A percentile compares a stretch with the other conserved stretches of the same genome.
Conservation (phyloP, 2,797 vertebrate genomes). For the Dermochelys coriacea region DNA sequence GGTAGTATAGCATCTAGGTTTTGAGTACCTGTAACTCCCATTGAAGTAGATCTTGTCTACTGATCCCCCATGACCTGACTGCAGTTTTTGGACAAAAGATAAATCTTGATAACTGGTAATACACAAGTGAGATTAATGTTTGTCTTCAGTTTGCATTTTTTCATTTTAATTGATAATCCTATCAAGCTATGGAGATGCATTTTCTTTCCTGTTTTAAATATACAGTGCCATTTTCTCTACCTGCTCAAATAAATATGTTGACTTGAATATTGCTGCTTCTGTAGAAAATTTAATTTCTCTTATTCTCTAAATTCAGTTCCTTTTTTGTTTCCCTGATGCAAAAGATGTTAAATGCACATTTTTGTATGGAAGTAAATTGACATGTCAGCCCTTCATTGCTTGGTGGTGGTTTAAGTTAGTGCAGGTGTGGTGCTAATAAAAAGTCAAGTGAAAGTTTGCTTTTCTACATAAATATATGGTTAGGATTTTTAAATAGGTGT, state of each 20-base stretch:
- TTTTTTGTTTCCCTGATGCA: neutral
- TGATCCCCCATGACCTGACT: accelerated
- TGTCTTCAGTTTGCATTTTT: neutral
- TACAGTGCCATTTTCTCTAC: neutral
- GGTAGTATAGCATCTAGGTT: neutral
- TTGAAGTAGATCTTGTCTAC: neutral
- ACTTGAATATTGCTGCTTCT: neutral
- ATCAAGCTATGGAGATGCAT: neutral
- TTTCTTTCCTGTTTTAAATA: neutral
- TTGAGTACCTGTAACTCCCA: neutral
- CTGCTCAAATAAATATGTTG: accelerated
- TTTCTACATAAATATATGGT: neutral
- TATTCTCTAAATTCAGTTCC: neutral
- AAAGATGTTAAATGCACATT: neutral
- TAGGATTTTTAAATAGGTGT: neutral
- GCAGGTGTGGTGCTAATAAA: neutral
- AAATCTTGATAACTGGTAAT: neutral
- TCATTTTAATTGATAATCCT: neutral
- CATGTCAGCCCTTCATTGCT: neutral
- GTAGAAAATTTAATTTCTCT: neutral
- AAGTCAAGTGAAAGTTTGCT: neutral
- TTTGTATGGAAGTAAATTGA: neutral
- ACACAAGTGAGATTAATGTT: neutral
- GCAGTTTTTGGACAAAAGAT: neutral
- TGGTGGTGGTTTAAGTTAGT: neutral